These are phyloP conservation scores for Dendrolimus kikuchii DNA, from an alignment of 1,140 invertebrate species.

Conservation along the genomic window DNA sequence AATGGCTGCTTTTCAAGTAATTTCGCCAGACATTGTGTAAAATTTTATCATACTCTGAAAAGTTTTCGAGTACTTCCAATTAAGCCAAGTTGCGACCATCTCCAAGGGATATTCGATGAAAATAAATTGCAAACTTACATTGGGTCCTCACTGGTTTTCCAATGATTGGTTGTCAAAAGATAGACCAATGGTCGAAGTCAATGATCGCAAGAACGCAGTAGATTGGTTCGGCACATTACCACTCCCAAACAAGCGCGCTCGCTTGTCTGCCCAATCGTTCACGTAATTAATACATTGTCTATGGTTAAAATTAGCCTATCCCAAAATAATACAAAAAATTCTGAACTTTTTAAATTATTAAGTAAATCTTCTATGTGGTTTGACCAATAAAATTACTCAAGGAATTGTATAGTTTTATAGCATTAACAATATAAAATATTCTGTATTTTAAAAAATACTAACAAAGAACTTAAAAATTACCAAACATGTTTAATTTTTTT, in stretches of 20 bases:
- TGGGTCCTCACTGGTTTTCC: slow-evolving; percentile 69
- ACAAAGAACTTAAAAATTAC: no score
- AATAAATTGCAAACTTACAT: slow-evolving; percentile 69
- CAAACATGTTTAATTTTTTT: no score
- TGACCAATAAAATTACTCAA: no score
- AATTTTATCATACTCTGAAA: slow-evolving; percentile 8
- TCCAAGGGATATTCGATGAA: slow-evolving; percentile 41
- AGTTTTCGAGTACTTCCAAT: slow-evolving; percentile 24
- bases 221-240: slow-evolving; percentile 70
- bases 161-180: slow-evolving; percentile 72
- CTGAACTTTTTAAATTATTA: not conserved
- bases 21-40: slow-evolving; percentile 28
- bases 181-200: slow-evolving; percentile 72
- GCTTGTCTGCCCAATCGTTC: slow-evolving; percentile 49
- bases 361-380: not conserved
- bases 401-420: no score
- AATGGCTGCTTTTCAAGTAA: slow-evolving; percentile 64
- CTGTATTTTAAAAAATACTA: no score
- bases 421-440: no score
- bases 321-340: slow-evolving; percentile 3
- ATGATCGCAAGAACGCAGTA: slow-evolving; percentile 66
- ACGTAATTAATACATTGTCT: slow-evolving; percentile 55
- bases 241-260: slow-evolving; percentile 63
- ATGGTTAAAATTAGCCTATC: slow-evolving; percentile 28
- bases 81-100: slow-evolving; percentile 31